Base-by-base conservation (phyloP, 2,888 invertebrate genomes). In the Anthophora plumipes region DNA sequence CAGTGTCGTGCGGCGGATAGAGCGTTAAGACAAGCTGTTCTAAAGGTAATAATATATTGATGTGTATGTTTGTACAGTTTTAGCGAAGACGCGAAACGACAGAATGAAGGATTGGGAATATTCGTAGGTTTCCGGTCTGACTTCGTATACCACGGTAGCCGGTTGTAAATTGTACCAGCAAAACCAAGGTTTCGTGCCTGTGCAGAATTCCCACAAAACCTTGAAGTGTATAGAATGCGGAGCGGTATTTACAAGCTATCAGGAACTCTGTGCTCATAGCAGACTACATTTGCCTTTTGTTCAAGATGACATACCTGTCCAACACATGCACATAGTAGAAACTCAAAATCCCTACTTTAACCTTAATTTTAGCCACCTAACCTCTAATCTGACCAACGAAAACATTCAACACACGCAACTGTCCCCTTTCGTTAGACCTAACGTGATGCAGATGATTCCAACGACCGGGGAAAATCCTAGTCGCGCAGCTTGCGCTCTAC, bases 1-100 rank as follows among this genome's bases (percentile, higher is more conserved):
- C 93, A 93, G 73, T 93, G 93, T 75, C 82, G 93, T 72, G 93
- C 92, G 11, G 93, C 93, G 0, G 93, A 93, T 74, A 86, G 91
- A 79, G 93, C 93, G 4, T 83, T 93, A n/a, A 89, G 92, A 77
- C 93, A 93, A 88, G 93, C 93, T 8, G 91, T 92, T 5, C 82
- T 90, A 31, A 92, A 92, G 89, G 92, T 92, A 87, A 41, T 5
- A 41, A 39, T 7, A 50, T 17, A 14, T n/a, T n/a, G n/a, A n/a
- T n/a, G n/a, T 17, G 0, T 31, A 3, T 0, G 11, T n/a, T n/a
- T 0, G 48, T 20, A 12, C 20, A 6, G 12, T 20, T 68, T 11
- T n/a, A 9, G 6, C 11, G 17, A 8, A 7, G 37, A 25, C 7
- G 0, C 39, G 25, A 14, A 37, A 6, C 12, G 46, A 17, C 20